Evolutionary conservation across 2,113 vertebrate genomes (phyloP).

Genomic region (Mixornis gularis): DNA sequence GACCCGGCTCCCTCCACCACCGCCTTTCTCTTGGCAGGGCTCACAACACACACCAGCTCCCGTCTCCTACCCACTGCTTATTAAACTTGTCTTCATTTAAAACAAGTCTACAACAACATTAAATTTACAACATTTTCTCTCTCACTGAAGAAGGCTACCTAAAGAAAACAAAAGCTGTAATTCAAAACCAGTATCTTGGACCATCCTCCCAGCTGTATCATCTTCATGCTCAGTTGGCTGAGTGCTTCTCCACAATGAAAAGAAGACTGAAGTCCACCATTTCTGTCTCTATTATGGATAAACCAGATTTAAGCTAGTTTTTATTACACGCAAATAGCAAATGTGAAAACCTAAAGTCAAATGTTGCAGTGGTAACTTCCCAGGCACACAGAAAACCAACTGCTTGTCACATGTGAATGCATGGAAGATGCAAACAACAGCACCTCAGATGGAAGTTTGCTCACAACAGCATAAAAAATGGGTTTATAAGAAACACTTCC

Average conservation of each 20-base stretch:
- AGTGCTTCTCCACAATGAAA: neutral
- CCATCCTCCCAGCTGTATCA: neutral
- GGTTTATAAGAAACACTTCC: neutral
- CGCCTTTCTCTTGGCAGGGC: accelerated
- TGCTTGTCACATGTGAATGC: neutral
- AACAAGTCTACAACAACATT: neutral
- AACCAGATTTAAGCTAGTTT: neutral
- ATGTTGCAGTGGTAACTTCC: neutral
- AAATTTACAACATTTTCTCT: neutral
- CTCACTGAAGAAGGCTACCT: neutral
- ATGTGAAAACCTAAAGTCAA: neutral
- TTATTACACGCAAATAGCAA: neutral
- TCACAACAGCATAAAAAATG: neutral
- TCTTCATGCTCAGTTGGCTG: accelerated
- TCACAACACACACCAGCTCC: neutral
- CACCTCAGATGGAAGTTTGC: neutral
- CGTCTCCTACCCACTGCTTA: neutral
- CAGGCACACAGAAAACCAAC: neutral
- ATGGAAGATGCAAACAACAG: neutral
- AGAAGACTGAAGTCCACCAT: neutral
- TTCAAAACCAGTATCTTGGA: neutral
- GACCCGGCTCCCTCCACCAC: accelerated
- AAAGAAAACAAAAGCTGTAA: neutral
- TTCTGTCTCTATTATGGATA: neutral
- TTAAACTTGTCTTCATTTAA: no score